Conservation (phyloP, 2,888 invertebrate species). For the Coecobrya sp. region DNA sequence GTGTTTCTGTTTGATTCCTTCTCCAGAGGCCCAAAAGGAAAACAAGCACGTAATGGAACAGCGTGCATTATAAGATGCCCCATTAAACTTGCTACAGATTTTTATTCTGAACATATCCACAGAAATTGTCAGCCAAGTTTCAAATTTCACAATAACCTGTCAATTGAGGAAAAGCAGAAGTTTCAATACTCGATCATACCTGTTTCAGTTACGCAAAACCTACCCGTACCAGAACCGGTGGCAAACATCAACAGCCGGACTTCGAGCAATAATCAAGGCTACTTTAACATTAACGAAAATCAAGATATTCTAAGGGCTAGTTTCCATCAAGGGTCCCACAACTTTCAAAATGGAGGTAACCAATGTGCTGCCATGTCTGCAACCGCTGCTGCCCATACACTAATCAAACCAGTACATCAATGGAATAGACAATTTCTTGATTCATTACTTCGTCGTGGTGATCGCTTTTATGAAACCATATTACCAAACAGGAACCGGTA, state of each 20-base stretch:
- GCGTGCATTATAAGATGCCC: background rate
- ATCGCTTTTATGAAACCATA: background rate
- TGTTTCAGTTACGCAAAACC: too few species aligned
- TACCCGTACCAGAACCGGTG: too few species aligned
- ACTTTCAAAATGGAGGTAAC: conserved; percentile 7
- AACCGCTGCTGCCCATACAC: background rate
- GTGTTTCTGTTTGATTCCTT: conserved; percentile 36
- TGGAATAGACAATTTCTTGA: background rate
- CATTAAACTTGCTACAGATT: background rate
- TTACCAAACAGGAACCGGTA: background rate
- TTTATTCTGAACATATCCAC: background rate
- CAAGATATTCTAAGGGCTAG: conserved; percentile 10
- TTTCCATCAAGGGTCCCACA: conserved; percentile 1
- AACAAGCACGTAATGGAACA: background rate
- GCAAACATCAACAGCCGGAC: too few species aligned
- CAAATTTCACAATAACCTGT: background rate
- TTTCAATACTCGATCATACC: background rate
- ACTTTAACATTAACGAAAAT: background rate
- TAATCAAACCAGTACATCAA: background rate
- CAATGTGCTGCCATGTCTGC: conserved; percentile 63
- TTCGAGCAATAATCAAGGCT: too few species aligned
- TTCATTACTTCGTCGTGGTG: background rate
- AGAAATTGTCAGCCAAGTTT: background rate
- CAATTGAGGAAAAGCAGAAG: background rate
- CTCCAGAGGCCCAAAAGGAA: conserved; percentile 38